Evolutionary conservation across 2,797 vertebrate species (phyloP).

Genomic region (Kryptolebias ocellatus): DNA sequence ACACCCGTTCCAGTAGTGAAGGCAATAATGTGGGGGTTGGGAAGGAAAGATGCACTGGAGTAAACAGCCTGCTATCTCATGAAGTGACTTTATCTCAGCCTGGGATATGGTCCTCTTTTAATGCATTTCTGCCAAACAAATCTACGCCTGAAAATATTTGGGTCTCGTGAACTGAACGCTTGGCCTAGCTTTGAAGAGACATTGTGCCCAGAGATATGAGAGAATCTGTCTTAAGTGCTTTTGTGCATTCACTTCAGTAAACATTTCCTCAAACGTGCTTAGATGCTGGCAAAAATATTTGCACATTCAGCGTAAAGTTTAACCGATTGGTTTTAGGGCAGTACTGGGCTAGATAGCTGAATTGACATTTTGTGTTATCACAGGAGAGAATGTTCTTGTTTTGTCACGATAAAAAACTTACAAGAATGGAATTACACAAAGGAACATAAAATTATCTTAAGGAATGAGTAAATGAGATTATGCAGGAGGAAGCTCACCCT

Average conservation of each 20-base stretch:
- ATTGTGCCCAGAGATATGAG: slow-evolving; percentile 69
- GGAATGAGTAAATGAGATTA: neutral
- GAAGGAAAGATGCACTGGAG: slow-evolving; percentile 54
- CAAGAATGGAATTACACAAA: neutral
- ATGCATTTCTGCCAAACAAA: slow-evolving; percentile 65
- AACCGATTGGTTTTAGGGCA: slow-evolving; percentile 19
- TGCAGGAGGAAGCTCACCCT: neutral
- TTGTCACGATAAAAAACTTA: neutral
- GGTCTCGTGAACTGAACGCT: slow-evolving; percentile 57
- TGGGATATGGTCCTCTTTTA: slow-evolving; percentile 67
- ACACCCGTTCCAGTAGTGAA: slow-evolving; percentile 57
- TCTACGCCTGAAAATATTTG: slow-evolving; percentile 71
- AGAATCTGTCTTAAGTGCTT: slow-evolving; percentile 59
- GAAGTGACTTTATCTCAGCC: slow-evolving; percentile 74
- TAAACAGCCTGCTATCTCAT: slow-evolving; percentile 75
- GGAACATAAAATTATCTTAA: neutral
- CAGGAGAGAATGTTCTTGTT: neutral
- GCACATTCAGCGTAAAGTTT: slow-evolving; percentile 8
- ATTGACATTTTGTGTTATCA: neutral
- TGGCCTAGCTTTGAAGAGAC: slow-evolving; percentile 70
- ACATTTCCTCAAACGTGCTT: slow-evolving; percentile 35
- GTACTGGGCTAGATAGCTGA: slow-evolving; percentile 11
- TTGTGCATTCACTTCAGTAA: slow-evolving; percentile 52
- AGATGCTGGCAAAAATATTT: slow-evolving; percentile 25
- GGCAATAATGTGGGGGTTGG: slow-evolving; percentile 45